These are phyloP conservation scores for Metalampra italica DNA, from an alignment of 2,888 invertebrate genomes.

Conservation along the genomic window DNA sequence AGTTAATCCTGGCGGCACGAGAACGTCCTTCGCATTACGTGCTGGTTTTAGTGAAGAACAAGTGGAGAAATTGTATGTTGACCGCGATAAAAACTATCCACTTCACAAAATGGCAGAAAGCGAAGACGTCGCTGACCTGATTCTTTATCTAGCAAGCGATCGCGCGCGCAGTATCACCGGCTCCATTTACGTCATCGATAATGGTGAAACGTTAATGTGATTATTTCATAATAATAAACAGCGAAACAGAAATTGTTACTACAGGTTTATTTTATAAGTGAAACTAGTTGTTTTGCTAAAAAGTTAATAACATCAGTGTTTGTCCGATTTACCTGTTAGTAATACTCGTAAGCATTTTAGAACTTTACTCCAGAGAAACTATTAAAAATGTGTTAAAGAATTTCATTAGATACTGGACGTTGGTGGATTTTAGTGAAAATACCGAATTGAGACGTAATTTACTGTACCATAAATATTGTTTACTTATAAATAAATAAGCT, in stretches of 20 bases:
- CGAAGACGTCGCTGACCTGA: conserved; percentile 91
- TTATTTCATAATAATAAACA: conserved; percentile 6
- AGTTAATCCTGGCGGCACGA: conserved; percentile 95
- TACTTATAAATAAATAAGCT: neutral
- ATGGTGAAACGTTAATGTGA: conserved; percentile 60
- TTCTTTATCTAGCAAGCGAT: conserved; percentile 93
- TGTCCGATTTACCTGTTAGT: too few species aligned
- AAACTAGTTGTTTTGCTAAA: too few species aligned
- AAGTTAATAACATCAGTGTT: too few species aligned
- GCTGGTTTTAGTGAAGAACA: conserved; percentile 83
- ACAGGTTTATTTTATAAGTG: neutral
- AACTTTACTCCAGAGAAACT: too few species aligned
- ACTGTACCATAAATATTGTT: too few species aligned
- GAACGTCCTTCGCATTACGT: conserved; percentile 82
- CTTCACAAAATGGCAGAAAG: conserved; percentile 89
- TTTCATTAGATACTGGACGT: too few species aligned
- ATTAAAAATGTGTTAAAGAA: too few species aligned
- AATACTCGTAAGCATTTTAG: too few species aligned
- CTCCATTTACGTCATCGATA: conserved; percentile 71
- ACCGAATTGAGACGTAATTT: too few species aligned
- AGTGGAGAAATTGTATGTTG: conserved; percentile 83
- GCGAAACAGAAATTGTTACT: neutral
- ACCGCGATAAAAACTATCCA: conserved; percentile 89
- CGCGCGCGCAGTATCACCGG: conserved; percentile 94
- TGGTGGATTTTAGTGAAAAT: too few species aligned